Percentiles rank a stretch among this genome's conserved stretches.
These are phyloP conservation scores for Valencia hispanica DNA, from an alignment of 2,797 vertebrate genomes.

Conservation along the genomic window DNA sequence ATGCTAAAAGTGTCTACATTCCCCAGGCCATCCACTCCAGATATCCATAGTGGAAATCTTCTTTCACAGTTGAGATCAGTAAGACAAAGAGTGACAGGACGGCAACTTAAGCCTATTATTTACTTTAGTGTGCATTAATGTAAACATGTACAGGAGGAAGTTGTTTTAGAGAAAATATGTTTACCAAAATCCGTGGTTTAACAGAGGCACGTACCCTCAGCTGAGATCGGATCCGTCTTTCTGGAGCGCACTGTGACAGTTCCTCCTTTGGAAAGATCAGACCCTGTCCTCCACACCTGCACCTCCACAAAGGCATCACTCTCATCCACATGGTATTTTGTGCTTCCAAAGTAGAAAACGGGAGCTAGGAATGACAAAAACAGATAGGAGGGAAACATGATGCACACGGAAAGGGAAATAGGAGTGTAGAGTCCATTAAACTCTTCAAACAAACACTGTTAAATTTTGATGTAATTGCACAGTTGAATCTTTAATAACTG, in stretches of 20 bases:
- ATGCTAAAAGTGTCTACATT: slow-evolving; percentile 66
- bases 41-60: slow-evolving; percentile 41
- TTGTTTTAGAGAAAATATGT: slow-evolving; percentile 31
- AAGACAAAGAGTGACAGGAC: slow-evolving; percentile 53
- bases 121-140: slow-evolving; percentile 46
- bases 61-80: slow-evolving; percentile 39
- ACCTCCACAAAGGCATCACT: slow-evolving; percentile 88
- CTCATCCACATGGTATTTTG: slow-evolving; percentile 88
- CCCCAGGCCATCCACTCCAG: slow-evolving; percentile 48
- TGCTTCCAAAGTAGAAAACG: slow-evolving; percentile 89
- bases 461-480: slow-evolving; percentile 53
- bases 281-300: slow-evolving; percentile 89
- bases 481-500: slow-evolving; percentile 60
- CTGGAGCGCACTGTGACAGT: slow-evolving; percentile 90
- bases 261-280: slow-evolving; percentile 87
- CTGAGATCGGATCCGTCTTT: slow-evolving; percentile 88
- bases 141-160: slow-evolving; percentile 30
- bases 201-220: slow-evolving; percentile 84
- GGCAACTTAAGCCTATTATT: slow-evolving; percentile 60
- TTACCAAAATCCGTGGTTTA: neutral
- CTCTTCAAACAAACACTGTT: slow-evolving; percentile 47
- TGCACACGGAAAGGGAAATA: slow-evolving; percentile 9
- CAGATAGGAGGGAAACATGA: slow-evolving; percentile 12
- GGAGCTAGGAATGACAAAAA: slow-evolving; percentile 71
- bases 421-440: slow-evolving; percentile 38